Evolutionary conservation across 1,140 invertebrate species (phyloP).

Genomic region (Bombus polaris): DNA sequence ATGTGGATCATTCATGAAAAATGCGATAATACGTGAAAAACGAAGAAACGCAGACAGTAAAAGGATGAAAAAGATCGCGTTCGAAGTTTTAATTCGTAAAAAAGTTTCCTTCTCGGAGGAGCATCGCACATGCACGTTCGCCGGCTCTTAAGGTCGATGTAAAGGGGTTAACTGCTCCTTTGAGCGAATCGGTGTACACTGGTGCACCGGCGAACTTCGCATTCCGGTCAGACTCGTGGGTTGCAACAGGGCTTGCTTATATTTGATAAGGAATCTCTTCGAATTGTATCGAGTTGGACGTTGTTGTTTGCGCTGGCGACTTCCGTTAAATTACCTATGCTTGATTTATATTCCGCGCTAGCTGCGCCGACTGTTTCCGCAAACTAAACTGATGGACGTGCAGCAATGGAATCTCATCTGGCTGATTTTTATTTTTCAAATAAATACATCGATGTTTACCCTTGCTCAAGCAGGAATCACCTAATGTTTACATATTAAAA

Average conservation of each 20-base stretch:
- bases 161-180: conserved; percentile 36
- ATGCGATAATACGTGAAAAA: too few species aligned
- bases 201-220: not conserved
- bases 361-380: conserved; percentile 16
- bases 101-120: not conserved
- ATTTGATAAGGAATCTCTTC: conserved; percentile 30
- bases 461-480: too few species aligned
- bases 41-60: too few species aligned
- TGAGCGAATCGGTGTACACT: conserved; percentile 6
- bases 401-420: not conserved
- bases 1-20: not conserved
- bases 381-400: not conserved
- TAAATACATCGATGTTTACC: too few species aligned
- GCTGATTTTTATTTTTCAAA: not conserved
- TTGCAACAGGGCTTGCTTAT: not conserved
- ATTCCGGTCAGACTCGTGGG: conserved; percentile 3
- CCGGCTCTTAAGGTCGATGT: not conserved
- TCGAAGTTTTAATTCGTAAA: not conserved
- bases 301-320: not conserved
- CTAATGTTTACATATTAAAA: not conserved
- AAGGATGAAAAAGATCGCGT: not conserved
- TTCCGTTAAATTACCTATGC: conserved; percentile 23
- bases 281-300: not conserved
- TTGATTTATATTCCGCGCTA: conserved; percentile 18
- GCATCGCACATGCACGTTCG: too few species aligned